Evolutionary conservation across 2,113 vertebrate species (phyloP).

Genomic region (Gymnarchus niloticus): DNA sequence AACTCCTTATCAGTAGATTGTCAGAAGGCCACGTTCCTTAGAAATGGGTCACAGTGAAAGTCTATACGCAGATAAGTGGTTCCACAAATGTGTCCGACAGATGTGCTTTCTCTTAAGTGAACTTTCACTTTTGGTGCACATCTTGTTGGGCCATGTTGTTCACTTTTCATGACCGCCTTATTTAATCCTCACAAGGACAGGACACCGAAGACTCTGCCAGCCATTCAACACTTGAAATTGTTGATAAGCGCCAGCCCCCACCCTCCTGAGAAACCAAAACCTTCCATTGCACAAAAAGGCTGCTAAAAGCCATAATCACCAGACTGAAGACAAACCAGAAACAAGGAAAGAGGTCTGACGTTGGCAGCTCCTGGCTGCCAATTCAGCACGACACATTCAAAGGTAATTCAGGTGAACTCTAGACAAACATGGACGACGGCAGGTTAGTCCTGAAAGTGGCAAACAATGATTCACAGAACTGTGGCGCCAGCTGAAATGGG

Average conservation of each 20-base stretch:
- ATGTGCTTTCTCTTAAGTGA: neutral
- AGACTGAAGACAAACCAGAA: neutral
- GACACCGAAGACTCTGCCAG: neutral
- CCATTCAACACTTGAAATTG: neutral
- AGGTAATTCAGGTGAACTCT: neutral
- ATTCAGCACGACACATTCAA: conserved; percentile 7
- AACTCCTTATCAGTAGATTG: neutral
- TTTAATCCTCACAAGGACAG: neutral
- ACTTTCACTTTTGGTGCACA: neutral
- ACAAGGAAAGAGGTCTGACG: neutral
- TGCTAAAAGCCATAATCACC: neutral
- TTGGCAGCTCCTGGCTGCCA: neutral
- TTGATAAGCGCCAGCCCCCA: neutral
- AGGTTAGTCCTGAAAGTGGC: conserved; percentile 45
- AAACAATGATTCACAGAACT: conserved; percentile 31
- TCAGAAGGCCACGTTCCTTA: neutral
- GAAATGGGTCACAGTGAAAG: neutral
- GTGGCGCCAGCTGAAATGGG: conserved; percentile 30
- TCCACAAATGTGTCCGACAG: neutral
- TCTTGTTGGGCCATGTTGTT: neutral
- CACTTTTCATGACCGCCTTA: neutral
- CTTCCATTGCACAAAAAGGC: neutral
- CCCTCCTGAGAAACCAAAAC: conserved; percentile 17
- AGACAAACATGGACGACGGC: conserved; percentile 24
- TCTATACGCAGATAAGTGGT: neutral